phyloP scores from a whole-genome alignment of 1,140 invertebrate genomes.

The Drosophila micromelanica region DNA sequence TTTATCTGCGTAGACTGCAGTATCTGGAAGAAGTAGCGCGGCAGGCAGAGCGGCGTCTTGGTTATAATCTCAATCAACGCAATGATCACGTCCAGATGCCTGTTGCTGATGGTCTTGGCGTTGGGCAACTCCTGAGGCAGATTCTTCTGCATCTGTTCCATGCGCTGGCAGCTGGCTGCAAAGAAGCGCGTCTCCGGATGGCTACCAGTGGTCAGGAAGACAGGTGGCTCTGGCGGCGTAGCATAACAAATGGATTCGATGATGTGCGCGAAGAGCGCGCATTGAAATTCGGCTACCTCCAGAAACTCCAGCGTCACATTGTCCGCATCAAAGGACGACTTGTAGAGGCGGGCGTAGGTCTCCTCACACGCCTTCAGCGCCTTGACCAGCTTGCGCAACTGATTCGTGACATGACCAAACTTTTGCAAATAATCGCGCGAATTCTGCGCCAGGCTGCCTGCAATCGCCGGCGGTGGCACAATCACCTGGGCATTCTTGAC shows the following conservation, averaged over 20 bases:
- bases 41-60: conserved; percentile 84
- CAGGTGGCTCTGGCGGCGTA: conserved; percentile 76
- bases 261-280: conserved; percentile 77
- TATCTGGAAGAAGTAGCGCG: conserved; percentile 95
- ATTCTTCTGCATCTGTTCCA: conserved; percentile 73
- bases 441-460: conserved; percentile 90
- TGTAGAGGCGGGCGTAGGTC: conserved; percentile 92
- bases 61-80: conserved; percentile 80
- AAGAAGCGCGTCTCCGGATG: conserved; percentile 81
- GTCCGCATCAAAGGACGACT: conserved; percentile 97
- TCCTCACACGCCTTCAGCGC: conserved; percentile 91
- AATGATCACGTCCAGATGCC: conserved; percentile 78
- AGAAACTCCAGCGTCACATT: conserved; percentile 92
- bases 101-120: conserved; percentile 77
- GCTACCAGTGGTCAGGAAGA: conserved; percentile 70
- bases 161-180: conserved; percentile 65
- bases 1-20: conserved; percentile 92
- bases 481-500: conserved; percentile 93
- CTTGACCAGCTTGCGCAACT: conserved; percentile 87
- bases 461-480: conserved; percentile 96
- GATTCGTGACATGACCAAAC: conserved; percentile 92
- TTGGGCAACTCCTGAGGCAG: conserved; percentile 71
- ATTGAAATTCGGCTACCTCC: conserved; percentile 85
- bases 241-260: conserved; percentile 80
- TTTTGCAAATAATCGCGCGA: conserved; percentile 92